Conservation (phyloP, 23 tunicate species). For the Clavelina lepadiformis region DNA sequence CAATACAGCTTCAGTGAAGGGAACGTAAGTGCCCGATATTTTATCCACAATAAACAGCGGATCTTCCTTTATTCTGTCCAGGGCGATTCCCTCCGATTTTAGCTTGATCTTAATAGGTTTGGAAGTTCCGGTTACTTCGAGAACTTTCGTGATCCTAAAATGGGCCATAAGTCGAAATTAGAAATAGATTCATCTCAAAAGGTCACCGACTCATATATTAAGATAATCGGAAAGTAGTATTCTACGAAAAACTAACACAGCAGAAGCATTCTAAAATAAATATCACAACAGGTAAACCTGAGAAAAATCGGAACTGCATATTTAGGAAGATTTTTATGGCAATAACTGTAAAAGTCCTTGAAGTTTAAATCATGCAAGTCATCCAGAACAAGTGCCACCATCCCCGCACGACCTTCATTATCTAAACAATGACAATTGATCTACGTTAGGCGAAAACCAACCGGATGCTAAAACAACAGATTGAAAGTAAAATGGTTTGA, state of each 20-base stretch:
- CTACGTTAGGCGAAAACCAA: no score
- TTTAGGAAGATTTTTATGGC: slow-evolving; percentile 4
- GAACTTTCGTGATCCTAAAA: slow-evolving; percentile 8
- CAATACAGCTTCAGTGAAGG: no score
- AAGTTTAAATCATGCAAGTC: not conserved
- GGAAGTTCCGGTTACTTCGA: slow-evolving; percentile 41
- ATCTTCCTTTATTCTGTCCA: not conserved
- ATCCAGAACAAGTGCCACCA: slow-evolving; percentile 20
- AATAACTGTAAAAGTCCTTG: slow-evolving; percentile 7
- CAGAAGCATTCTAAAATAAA: no score
- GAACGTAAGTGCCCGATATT: no score
- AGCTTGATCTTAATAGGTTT: slow-evolving; percentile 20
- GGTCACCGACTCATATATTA: no score
- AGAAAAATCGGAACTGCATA: slow-evolving; percentile 43
- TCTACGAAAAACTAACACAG: no score
- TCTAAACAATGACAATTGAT: slow-evolving; percentile 14
- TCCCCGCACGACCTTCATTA: slow-evolving; percentile 48
- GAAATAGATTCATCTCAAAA: no score
- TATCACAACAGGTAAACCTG: slow-evolving; percentile 9
- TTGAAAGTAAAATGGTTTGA: not conserved
- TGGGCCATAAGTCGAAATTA: no score
- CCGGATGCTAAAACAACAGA: not conserved
- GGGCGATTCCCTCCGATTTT: slow-evolving; percentile 22
- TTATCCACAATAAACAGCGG: no score
- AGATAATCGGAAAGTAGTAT: no score